Base-by-base conservation (phyloP, 2,113 vertebrate species). In the Tachysurus fulvidraco region DNA sequence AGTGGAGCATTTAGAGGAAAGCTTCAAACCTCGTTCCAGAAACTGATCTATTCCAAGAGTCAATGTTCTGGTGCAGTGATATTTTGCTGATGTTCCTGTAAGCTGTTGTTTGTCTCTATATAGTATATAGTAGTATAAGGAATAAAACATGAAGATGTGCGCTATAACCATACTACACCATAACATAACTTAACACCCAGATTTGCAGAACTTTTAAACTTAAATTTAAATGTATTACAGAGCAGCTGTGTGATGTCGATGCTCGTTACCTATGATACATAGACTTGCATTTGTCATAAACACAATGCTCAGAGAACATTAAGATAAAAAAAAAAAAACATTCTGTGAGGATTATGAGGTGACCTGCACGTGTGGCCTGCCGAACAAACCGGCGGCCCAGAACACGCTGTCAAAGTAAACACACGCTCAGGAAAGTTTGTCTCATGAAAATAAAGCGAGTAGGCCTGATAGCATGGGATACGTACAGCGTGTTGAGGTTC, bases 401-500 rank as follows among this genome's bases (percentile, higher is more conserved):
- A 82, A 28, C 55, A 60, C 12, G 3, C n/a, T 52, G 85, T 74
- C n/a, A 62, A n/a, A 74, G 85, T 87, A 81, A 86, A 82, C 81
- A 73, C 46, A 21, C 28, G 21, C 86, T 77, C 28, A 55, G 36
- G 44, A 81, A 71, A 41, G 55, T 69, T 23, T 83, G 41, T 30
- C 60, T 2, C 64, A 44, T 54, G 54, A 79, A 71, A 79, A 81
- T 77, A 87, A 50, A 71, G 25, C 44, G 30, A 80, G 11, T 28
- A 10, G 41, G 73, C 5, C 52, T 46, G 41, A 85, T 46, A 19
- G 50, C 0, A 21, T 2, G 50, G 28, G 83, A 64, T 54, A 98
- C 98, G 98, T 95, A 99, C 98, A 99, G 92, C 2, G 98, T 99
- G 91, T 99, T 99, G 92, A 99, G 93, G 93, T 97, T 98, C 90